A percentile compares a stretch with the other conserved stretches of the same genome.
These are phyloP conservation scores for Dysmachus trigonus DNA, from an alignment of 2,888 invertebrate genomes.

Conservation along the genomic window DNA sequence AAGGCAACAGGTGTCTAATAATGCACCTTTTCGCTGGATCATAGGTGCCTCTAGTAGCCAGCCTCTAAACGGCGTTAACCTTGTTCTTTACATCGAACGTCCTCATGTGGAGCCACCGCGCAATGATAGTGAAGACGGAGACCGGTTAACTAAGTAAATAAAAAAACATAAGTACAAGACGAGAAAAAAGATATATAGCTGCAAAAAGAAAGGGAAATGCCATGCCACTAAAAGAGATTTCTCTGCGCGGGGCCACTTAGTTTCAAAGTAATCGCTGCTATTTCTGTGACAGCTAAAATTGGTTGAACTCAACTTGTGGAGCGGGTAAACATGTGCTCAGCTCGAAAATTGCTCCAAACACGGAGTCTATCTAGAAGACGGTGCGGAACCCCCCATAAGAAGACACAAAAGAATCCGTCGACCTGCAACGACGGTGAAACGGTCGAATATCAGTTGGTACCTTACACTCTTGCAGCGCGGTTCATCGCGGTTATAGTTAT, in stretches of 20 bases:
- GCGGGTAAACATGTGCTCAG: conserved; percentile 28
- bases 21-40: background rate
- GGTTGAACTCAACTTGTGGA: conserved; percentile 11
- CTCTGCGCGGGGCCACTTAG: conserved; percentile 8
- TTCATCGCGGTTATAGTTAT: background rate
- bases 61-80: conserved; percentile 15
- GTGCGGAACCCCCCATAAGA: conserved; percentile 3
- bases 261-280: conserved; percentile 17
- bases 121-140: background rate
- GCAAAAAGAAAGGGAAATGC: conserved; percentile 27
- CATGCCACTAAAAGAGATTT: conserved; percentile 15
- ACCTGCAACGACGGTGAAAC: conserved; percentile 46
- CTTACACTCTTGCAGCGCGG: conserved; percentile 20
- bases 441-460: conserved; percentile 40
- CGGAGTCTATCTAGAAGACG: background rate
- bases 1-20: background rate
- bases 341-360: conserved; percentile 9
- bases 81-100: conserved; percentile 19
- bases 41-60: background rate
- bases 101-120: background rate
- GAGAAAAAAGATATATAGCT: background rate
- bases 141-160: conserved; percentile 15
- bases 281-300: conserved; percentile 40
- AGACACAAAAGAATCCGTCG: conserved; percentile 30
- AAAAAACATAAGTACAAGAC: background rate